phyloP scores from a whole-genome alignment of 2,113 vertebrate genomes.

The Leptobrachium leishanense region DNA sequence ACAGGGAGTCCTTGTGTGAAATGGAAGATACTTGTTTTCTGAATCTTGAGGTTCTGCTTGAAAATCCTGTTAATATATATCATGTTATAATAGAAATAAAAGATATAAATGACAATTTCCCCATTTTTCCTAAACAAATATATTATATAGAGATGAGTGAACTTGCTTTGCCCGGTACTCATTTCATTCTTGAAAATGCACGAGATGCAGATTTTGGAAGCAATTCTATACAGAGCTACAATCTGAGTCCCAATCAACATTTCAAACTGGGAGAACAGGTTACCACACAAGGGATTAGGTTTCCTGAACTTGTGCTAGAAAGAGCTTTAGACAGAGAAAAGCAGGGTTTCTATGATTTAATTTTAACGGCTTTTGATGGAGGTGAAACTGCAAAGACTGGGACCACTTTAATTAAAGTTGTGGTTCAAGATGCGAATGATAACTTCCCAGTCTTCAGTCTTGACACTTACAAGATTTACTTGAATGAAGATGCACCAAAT shows the following conservation, averaged over 20 bases:
- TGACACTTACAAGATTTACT: too few species aligned
- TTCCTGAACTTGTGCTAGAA: conserved; percentile 64
- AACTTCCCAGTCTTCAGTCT: too few species aligned
- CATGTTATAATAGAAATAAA: conserved; percentile 64
- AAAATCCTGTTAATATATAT: conserved; percentile 72
- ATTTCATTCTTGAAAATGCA: conserved; percentile 61
- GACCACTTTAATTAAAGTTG: too few species aligned
- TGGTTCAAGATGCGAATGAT: too few species aligned
- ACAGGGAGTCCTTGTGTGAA: conserved; percentile 57
- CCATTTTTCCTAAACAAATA: conserved; percentile 56
- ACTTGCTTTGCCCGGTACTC: conserved; percentile 55
- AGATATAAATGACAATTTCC: conserved; percentile 76
- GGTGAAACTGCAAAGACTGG: conserved; percentile 54
- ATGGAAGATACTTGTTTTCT: conserved; percentile 60
- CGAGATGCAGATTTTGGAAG: conserved; percentile 54
- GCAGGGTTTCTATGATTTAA: conserved; percentile 51
- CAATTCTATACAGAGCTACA: conserved; percentile 60
- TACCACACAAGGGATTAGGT: conserved; percentile 57
- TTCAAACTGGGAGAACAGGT: conserved; percentile 54
- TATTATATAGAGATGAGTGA: conserved; percentile 65
- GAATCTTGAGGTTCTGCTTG: conserved; percentile 66
- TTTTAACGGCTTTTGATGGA: conserved; percentile 58
- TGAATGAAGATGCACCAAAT: too few species aligned
- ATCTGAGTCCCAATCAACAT: conserved; percentile 49
- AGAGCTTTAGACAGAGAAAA: conserved; percentile 62